phyloP scores from a whole-genome alignment of 2,888 invertebrate species.

The Harmothoe impar region DNA sequence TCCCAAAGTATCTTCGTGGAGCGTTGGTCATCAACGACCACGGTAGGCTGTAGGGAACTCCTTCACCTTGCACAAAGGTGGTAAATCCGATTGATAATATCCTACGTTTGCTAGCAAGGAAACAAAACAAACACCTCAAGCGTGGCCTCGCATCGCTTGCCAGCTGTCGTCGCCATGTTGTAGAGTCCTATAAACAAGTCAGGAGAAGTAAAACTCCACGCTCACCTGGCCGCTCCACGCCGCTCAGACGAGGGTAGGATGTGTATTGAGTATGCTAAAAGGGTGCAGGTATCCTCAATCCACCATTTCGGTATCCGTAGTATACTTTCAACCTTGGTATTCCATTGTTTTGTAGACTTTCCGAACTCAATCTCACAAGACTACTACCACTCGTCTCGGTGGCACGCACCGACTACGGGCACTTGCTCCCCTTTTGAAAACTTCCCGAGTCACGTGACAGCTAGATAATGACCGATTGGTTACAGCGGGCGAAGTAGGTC shows the following conservation, averaged over 20 bases:
- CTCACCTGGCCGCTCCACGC: neutral
- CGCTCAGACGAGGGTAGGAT: neutral
- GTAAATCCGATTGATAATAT: constrained; percentile 13
- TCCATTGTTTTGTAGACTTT: neutral
- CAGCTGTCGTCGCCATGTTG: constrained; percentile 61
- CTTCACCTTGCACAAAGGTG: neutral
- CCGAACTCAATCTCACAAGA: neutral
- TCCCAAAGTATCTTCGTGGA: neutral
- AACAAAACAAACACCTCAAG: constrained; percentile 43
- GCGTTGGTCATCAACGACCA: neutral
- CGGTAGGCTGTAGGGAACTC: neutral
- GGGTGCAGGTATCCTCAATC: neutral
- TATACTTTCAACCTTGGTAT: neutral
- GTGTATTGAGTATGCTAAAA: neutral
- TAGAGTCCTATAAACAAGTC: constrained; percentile 40
- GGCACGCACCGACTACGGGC: constrained; percentile 55
- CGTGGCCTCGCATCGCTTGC: constrained; percentile 53
- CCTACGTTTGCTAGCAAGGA: neutral
- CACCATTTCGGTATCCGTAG: neutral
- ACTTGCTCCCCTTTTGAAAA: constrained; percentile 62
- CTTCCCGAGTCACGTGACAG: constrained; percentile 62
- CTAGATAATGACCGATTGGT: constrained; percentile 59
- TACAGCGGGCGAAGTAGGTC: constrained; percentile 55
- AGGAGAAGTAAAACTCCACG: neutral
- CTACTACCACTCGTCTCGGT: neutral